A percentile compares a stretch with the other conserved stretches of the same genome.
Conservation (phyloP, 2,797 vertebrate genomes). For the Myoxocephalus aenaeus region DNA sequence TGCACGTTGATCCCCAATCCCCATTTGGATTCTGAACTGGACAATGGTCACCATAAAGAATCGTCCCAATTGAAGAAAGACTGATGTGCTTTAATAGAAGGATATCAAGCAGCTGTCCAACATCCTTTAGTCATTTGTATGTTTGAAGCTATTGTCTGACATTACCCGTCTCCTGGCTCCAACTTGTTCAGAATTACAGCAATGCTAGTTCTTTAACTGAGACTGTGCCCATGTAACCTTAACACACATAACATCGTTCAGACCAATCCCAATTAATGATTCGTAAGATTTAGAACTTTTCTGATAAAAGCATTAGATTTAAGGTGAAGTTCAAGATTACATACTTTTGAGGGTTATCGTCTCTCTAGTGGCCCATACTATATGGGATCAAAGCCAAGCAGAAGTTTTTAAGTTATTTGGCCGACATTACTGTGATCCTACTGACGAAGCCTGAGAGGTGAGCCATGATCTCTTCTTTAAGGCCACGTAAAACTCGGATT, state of each 20-base stretch:
- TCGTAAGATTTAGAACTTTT: background rate
- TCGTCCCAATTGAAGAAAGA: too few species aligned
- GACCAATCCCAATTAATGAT: background rate
- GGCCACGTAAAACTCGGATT: background rate
- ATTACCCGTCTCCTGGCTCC: background rate
- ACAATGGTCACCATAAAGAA: too few species aligned
- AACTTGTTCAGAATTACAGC: background rate
- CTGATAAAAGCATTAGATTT: background rate
- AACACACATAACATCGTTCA: background rate
- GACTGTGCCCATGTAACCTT: background rate
- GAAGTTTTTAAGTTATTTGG: background rate
- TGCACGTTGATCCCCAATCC: too few species aligned
- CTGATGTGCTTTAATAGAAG: too few species aligned
- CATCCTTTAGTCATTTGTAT: too few species aligned
- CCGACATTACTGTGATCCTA: slow-evolving; percentile 3
- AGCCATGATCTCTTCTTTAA: slow-evolving; percentile 7
- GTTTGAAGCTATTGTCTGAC: too few species aligned
- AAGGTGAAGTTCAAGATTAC: background rate
- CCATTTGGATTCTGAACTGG: too few species aligned
- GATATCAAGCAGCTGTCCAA: too few species aligned
- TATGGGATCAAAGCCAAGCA: background rate
- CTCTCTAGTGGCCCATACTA: background rate
- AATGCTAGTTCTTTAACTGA: background rate
- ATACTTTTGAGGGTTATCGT: background rate
- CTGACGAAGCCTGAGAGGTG: background rate